A percentile compares a stretch with the other conserved stretches of the same genome.
Conservation (phyloP, 92 coral and sea anemone genomes). For the Phenganax stokvisi region DNA sequence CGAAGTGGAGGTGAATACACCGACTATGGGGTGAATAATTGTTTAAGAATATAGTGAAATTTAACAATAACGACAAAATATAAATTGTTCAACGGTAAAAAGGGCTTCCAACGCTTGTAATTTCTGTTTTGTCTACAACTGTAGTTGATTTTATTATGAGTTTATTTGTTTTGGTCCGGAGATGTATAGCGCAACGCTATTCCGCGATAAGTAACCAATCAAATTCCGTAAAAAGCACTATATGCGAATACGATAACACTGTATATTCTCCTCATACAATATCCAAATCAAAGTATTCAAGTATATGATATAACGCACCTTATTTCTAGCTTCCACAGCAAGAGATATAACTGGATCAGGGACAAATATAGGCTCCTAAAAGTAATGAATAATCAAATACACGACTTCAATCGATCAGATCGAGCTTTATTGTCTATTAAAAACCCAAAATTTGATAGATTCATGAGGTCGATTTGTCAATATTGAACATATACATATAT, state of each 20-base stretch:
- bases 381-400: neutral
- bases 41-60: no score
- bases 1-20: no score
- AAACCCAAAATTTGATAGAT: neutral
- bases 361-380: constrained; percentile 90
- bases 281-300: neutral
- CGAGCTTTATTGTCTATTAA: no score
- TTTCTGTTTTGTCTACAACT: no score
- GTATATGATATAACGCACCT: constrained; percentile 51
- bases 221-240: neutral
- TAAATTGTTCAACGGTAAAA: no score
- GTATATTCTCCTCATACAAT: neutral
- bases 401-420: neutral
- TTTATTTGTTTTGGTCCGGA: no score
- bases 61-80: no score
- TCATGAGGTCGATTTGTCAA: neutral
- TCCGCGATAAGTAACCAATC: no score
- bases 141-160: no score
- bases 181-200: no score
- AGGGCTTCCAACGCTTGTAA: no score
- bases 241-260: constrained; percentile 13
- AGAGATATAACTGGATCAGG: constrained; percentile 98
- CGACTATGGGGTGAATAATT: no score
- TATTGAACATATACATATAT: neutral
- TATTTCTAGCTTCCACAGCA: constrained; percentile 91